A percentile compares a stretch with the other conserved stretches of the same genome.
These are phyloP conservation scores for Grammomys surdaster DNA, from an alignment of 2,113 vertebrate genomes.

Conservation along the genomic window DNA sequence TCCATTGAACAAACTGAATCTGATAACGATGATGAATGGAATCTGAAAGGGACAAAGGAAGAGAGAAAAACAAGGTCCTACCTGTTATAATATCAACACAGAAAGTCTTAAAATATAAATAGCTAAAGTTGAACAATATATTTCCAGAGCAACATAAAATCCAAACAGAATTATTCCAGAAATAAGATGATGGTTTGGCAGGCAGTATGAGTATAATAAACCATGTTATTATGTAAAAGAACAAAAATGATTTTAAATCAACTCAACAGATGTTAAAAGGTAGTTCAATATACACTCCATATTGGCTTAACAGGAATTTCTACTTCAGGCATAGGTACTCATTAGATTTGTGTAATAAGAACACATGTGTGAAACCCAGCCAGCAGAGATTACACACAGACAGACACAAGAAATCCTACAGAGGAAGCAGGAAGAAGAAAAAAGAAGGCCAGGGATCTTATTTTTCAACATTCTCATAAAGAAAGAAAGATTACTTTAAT, in stretches of 20 bases:
- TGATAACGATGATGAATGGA: neutral
- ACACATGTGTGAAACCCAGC: neutral
- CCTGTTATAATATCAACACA: neutral
- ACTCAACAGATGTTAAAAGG: conserved; percentile 36
- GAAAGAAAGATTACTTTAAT: neutral
- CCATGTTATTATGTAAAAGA: conserved; percentile 43
- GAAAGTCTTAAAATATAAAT: neutral
- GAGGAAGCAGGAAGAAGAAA: neutral
- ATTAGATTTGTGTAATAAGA: neutral
- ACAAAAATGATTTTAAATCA: conserved; percentile 43
- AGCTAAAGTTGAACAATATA: neutral
- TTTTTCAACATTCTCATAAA: conserved; percentile 5
- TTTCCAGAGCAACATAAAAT: neutral
- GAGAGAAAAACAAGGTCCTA: neutral
- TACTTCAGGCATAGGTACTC: neutral
- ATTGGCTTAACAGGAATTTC: conserved; percentile 32
- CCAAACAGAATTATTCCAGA: neutral
- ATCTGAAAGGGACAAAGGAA: neutral
- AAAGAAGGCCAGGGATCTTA: neutral
- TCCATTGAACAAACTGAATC: conserved; percentile 7
- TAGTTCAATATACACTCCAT: neutral
- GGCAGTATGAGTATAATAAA: conserved; percentile 6
- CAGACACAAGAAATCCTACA: neutral
- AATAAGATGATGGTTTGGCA: neutral
- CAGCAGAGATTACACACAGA: neutral